Evolutionary conservation across 2,888 invertebrate species (phyloP).

Genomic region (Lydus trimaculatus): DNA sequence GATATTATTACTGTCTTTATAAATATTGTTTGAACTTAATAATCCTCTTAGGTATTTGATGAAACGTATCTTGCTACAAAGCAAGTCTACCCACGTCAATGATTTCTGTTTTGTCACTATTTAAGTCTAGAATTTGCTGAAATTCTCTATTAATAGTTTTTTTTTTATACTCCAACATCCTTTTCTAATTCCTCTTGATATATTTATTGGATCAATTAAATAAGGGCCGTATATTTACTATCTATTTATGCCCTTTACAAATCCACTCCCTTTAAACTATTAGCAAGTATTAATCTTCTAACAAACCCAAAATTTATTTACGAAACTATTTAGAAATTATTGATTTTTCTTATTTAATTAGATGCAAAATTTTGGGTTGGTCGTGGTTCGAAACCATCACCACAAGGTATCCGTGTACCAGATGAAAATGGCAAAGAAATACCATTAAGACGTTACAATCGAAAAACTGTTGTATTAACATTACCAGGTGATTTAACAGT

Average conservation of each 20-base stretch:
- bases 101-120: too few species aligned
- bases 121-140: too few species aligned
- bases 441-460: slow-evolving; percentile 81
- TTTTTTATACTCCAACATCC: not conserved
- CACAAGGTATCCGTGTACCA: slow-evolving; percentile 84
- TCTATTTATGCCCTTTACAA: not conserved
- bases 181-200: not conserved
- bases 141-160: too few species aligned
- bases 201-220: not conserved
- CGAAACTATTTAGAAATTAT: not conserved
- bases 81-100: too few species aligned
- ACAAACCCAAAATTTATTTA: not conserved
- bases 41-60: too few species aligned
- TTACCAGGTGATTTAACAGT: slow-evolving; percentile 88
- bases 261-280: not conserved
- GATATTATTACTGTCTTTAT: too few species aligned
- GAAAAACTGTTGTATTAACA: slow-evolving; percentile 88
- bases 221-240: not conserved
- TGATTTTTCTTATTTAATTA: slow-evolving; percentile 49
- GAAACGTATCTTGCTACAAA: too few species aligned
- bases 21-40: too few species aligned
- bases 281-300: not conserved
- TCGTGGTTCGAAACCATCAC: slow-evolving; percentile 78
- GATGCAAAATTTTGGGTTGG: slow-evolving; percentile 97
- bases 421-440: slow-evolving; percentile 89